Evolutionary conservation across 2,113 vertebrate genomes (phyloP).

Genomic region (Girardinichthys multiradiatus): DNA sequence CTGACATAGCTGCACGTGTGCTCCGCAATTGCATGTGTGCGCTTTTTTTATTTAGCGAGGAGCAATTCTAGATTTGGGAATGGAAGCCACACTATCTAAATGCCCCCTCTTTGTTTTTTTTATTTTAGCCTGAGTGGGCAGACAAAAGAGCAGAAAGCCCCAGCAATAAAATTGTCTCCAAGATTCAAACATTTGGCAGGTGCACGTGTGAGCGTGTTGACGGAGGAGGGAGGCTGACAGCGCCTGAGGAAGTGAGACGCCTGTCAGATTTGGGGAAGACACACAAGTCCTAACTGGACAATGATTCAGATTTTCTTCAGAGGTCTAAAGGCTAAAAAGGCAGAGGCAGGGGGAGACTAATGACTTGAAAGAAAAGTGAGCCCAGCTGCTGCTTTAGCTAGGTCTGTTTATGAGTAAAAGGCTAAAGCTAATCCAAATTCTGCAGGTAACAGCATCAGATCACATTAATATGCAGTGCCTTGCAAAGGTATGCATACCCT

Average conservation of each 20-base stretch:
- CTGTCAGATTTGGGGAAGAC: conserved; percentile 64
- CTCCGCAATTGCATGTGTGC: conserved; percentile 6
- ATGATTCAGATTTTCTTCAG: conserved; percentile 55
- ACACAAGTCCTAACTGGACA: conserved; percentile 66
- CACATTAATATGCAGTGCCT: neutral
- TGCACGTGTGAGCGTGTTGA: conserved; percentile 25
- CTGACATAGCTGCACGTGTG: conserved; percentile 29
- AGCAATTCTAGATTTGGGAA: conserved; percentile 41
- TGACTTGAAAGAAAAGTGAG: conserved; percentile 42
- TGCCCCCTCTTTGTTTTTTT: conserved; percentile 1
- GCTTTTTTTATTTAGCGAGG: conserved; percentile 32
- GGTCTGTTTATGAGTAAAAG: conserved; percentile 22
- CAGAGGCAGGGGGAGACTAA: conserved; percentile 63
- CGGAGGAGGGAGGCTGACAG: conserved; percentile 24
- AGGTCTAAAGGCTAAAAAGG: conserved; percentile 69
- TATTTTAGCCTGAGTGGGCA: conserved; percentile 11
- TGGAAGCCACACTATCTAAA: conserved; percentile 43
- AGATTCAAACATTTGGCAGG: conserved; percentile 53
- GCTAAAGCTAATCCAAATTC: conserved; percentile 25
- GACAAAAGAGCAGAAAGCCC: conserved; percentile 64
- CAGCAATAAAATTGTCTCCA: conserved; percentile 58
- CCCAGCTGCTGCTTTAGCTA: conserved; percentile 5
- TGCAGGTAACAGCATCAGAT: conserved; percentile 4
- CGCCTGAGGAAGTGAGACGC: conserved; percentile 59
- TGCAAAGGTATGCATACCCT: neutral